Base-by-base conservation (phyloP, 2,797 vertebrate genomes). In the Bufotes viridis region DNA sequence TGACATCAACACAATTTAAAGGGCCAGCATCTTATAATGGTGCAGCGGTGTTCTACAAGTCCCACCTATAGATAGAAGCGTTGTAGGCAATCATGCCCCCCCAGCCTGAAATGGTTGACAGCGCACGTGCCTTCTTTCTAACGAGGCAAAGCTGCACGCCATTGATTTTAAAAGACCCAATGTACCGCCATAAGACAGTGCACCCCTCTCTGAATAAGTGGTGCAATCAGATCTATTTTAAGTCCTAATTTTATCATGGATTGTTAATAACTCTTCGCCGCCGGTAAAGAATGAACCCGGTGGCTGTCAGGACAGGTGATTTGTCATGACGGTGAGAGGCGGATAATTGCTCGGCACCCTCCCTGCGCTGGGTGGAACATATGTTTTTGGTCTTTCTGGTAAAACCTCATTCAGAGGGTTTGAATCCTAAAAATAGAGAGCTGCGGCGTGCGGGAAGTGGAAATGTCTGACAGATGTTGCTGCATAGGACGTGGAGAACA, bases 391-490 rank as follows among this genome's bases (percentile, higher is more conserved):
- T 55, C 53, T 22, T 57, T 20, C 24, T 34, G 67, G 81, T 26
- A 22, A 72, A 70, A 70, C 24, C 51, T 20, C 82, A 74, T 58
- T 69, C 13, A 69, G 34, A 53, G 49, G 12, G 8, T 55, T 22
- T 55, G n/a, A 42, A 74, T n/a, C 69, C 69, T 49, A 84, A 84
- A 74, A 84, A 76, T 84, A 84, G 70, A 58, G 82, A 15, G 17
- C 57, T 51, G 82, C 82, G 74, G 57, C 17, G 70, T 24, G 82
- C 26, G 69, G 53, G 24, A 57, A 42, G 67, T 15, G 69, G 69
- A 74, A 84, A 76, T 49, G 13, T 49, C 42, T 9, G 63, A 22
- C 82, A 84, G 82, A 84, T 84, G 82, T 78, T 49, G 67, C 67
- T 10, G 67, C 14, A 13, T 12, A 69, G 11, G 26, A 69, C 24